A percentile compares a stretch with the other conserved stretches of the same genome.
Evolutionary conservation across 2,797 vertebrate genomes (phyloP).

Genomic region (Odontamblyopus rebecca): DNA sequence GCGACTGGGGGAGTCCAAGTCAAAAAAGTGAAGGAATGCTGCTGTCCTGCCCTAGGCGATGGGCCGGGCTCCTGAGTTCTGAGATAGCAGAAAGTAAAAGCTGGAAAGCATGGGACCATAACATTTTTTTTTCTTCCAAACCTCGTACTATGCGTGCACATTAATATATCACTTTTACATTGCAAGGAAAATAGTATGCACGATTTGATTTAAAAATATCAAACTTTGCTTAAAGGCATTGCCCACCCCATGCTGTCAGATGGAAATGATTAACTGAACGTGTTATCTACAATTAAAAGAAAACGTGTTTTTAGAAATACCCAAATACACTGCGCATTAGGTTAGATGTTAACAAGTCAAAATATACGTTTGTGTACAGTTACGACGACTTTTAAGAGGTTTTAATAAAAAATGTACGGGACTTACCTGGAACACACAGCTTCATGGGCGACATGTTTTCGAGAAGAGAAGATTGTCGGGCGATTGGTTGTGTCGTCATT

Average conservation of each 20-base stretch:
- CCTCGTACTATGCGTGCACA: not conserved
- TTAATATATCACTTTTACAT: not conserved
- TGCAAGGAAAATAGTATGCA: not conserved
- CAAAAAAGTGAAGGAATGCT: slow-evolving; percentile 60
- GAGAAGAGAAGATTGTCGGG: slow-evolving; percentile 42
- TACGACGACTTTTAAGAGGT: fast-evolving
- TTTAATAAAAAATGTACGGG: not conserved
- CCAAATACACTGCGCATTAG: not conserved
- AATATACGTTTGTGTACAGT: fast-evolving
- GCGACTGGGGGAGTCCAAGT: slow-evolving; percentile 25
- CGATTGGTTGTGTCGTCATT: slow-evolving; percentile 60
- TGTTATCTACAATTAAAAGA: too few species aligned
- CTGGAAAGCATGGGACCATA: slow-evolving; percentile 3
- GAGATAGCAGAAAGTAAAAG: slow-evolving; percentile 35
- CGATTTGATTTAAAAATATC: not conserved
- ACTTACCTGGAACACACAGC: slow-evolving; percentile 84
- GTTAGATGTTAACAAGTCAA: fast-evolving
- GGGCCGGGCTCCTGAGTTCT: slow-evolving; percentile 55
- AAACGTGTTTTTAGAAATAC: not conserved
- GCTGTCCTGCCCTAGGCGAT: slow-evolving; percentile 55
- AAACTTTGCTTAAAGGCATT: not conserved
- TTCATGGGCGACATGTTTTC: slow-evolving; percentile 84
- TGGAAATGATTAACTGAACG: not conserved
- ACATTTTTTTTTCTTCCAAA: too few species aligned
- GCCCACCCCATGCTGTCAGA: slow-evolving; percentile 21